These are phyloP conservation scores for Tachypleus tridentatus DNA, from an alignment of 1,140 invertebrate species.

Conservation along the genomic window DNA sequence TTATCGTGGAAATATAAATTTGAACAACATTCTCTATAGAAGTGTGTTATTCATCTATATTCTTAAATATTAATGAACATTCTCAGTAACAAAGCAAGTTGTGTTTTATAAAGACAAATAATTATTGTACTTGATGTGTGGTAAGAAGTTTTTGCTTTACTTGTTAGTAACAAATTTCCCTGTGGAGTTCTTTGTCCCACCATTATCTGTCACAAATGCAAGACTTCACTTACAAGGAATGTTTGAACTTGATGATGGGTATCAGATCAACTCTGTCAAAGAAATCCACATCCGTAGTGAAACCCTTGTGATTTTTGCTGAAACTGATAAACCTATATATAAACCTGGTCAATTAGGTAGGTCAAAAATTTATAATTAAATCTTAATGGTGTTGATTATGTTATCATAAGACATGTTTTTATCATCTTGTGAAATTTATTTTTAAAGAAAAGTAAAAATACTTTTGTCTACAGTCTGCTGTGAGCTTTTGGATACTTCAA, in stretches of 20 bases:
- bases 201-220: slow-evolving; percentile 30
- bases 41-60: no score
- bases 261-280: slow-evolving; percentile 38
- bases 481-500: no score
- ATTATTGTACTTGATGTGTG: no score
- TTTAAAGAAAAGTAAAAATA: not conserved
- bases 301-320: slow-evolving; percentile 33
- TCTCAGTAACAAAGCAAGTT: no score
- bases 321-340: slow-evolving; percentile 46
- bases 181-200: slow-evolving; percentile 33
- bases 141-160: no score
- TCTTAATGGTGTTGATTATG: no score
- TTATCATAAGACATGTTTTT: not conserved
- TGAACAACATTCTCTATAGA: no score
- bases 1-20: no score
- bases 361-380: not conserved
- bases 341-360: slow-evolving; percentile 43
- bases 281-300: slow-evolving; percentile 35
- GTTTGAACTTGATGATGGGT: slow-evolving; percentile 39
- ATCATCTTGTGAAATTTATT: slow-evolving; percentile 1
- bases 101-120: no score
- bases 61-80: no score
- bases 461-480: no score
- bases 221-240: slow-evolving; percentile 40
- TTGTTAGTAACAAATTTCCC: no score